Evolutionary conservation across 2,888 invertebrate species (phyloP).

Genomic region (Luperina nickerlii): DNA sequence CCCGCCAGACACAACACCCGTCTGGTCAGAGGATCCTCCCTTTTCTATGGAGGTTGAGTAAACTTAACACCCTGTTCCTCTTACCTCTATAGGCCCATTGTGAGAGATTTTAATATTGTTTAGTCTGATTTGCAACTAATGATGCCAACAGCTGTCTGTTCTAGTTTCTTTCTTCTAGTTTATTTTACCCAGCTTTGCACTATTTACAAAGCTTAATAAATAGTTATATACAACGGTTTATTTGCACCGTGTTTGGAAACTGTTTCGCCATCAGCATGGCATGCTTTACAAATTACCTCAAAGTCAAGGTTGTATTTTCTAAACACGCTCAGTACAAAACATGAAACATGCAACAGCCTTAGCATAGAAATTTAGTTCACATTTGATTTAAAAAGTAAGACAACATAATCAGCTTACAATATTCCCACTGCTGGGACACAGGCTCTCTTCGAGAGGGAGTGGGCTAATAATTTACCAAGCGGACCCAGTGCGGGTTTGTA

Average conservation of each 20-base stretch:
- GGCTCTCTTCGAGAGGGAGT: no score
- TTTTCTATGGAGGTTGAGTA: no score
- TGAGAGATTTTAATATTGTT: background rate
- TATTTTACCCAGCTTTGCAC: background rate
- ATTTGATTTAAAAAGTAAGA: slow-evolving; percentile 31
- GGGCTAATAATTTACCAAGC: background rate
- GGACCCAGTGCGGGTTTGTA: background rate
- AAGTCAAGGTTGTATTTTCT: slow-evolving; percentile 43
- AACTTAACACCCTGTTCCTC: no score
- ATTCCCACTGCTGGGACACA: background rate
- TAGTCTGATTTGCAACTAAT: background rate
- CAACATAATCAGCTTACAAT: background rate
- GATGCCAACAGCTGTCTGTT: background rate
- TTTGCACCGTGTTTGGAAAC: background rate
- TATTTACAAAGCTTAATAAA: background rate
- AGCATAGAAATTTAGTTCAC: slow-evolving; percentile 17
- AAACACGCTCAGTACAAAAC: slow-evolving; percentile 7
- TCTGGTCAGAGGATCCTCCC: no score
- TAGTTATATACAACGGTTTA: background rate
- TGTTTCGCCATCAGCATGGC: background rate
- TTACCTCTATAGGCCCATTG: no score
- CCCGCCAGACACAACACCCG: no score
- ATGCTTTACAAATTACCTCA: slow-evolving; percentile 22
- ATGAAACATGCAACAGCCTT: slow-evolving; percentile 31
- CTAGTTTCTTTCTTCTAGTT: background rate